Evolutionary conservation across 2,888 invertebrate genomes (phyloP).

Genomic region (Eupithecia subumbrata): DNA sequence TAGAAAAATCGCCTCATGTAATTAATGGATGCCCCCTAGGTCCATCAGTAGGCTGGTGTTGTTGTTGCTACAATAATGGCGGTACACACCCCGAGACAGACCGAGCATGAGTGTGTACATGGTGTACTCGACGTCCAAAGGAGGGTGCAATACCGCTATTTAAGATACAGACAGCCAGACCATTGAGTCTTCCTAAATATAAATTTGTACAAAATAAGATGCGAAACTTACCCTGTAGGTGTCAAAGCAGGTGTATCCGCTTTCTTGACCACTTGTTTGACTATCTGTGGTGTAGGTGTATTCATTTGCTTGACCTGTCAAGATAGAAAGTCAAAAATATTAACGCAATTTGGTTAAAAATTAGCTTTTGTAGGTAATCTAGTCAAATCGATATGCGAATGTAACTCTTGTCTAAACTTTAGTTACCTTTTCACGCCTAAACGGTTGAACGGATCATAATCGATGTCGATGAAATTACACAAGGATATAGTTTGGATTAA

Average conservation of each 20-base stretch:
- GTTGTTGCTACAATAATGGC: no score
- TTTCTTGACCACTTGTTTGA: slow-evolving; percentile 71
- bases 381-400: background rate
- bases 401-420: background rate
- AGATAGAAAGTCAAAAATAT: background rate
- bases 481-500: background rate
- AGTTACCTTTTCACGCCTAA: background rate
- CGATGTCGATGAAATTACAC: background rate
- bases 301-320: slow-evolving; percentile 71
- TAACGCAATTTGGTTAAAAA: background rate
- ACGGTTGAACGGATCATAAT: background rate
- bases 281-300: slow-evolving; percentile 71
- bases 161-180: background rate
- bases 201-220: background rate
- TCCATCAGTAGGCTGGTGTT: no score
- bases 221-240: slow-evolving; percentile 70
- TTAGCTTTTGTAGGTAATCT: background rate
- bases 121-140: background rate
- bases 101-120: background rate
- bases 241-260: slow-evolving; percentile 70
- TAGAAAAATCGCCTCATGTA: no score
- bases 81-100: no score
- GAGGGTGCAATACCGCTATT: background rate
- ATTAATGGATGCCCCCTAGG: no score
- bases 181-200: background rate